Evolutionary conservation across 2,888 invertebrate species (phyloP).

Genomic region (Gisinianus flammeolus): DNA sequence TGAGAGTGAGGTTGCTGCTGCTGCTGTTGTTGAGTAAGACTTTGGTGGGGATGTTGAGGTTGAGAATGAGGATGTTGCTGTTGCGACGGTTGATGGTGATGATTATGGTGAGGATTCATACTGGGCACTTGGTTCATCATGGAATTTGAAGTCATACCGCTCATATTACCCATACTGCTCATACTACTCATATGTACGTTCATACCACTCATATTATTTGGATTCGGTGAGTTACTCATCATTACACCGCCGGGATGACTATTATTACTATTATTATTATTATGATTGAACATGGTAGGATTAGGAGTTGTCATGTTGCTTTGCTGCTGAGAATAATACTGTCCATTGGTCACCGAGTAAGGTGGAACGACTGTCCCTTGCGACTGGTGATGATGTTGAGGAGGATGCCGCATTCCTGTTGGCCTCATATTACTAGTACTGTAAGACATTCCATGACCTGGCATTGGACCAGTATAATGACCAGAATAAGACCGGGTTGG

Average conservation of each 20-base stretch:
- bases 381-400: constrained; percentile 31
- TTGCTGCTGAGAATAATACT: constrained; percentile 49
- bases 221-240: constrained; percentile 70
- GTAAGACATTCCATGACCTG: constrained; percentile 25
- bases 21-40: constrained; percentile 32
- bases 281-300: constrained; percentile 51
- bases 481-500: constrained; percentile 43
- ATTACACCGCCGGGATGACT: constrained; percentile 56
- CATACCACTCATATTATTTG: constrained; percentile 72
- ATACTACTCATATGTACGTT: constrained; percentile 70
- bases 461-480: constrained; percentile 43
- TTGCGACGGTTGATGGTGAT: constrained; percentile 40
- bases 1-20: neutral
- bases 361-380: constrained; percentile 30
- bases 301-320: constrained; percentile 49
- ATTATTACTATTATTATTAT: constrained; percentile 42
- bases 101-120: constrained; percentile 38
- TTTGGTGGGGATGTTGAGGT: constrained; percentile 28
- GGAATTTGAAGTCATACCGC: too few relatives aligned
- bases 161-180: constrained; percentile 66
- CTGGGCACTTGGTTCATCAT: constrained; percentile 58
- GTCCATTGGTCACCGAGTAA: constrained; percentile 46
- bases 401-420: constrained; percentile 16
- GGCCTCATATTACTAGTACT: constrained; percentile 29
- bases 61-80: constrained; percentile 38